phyloP scores from a whole-genome alignment of 2,113 vertebrate species.

The Phodopus roborovskii region DNA sequence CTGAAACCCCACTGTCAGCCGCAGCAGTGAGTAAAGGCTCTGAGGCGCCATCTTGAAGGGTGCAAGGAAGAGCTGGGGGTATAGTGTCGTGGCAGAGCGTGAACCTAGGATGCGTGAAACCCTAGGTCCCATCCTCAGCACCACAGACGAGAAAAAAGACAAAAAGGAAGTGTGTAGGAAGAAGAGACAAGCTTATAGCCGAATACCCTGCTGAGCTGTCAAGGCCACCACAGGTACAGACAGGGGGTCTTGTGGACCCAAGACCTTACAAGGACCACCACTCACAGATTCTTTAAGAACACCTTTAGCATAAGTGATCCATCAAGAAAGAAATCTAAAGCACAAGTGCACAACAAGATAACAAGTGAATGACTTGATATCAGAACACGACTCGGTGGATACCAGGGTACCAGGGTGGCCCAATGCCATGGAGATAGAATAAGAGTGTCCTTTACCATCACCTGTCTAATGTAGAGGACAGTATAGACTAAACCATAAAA shows the following conservation, averaged over 20 bases:
- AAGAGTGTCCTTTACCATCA: background rate
- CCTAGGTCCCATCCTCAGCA: background rate
- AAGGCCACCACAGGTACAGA: background rate
- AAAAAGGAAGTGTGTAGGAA: background rate
- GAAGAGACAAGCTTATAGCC: accelerated
- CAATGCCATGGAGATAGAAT: too few relatives aligned
- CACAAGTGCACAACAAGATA: background rate
- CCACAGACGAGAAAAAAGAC: background rate
- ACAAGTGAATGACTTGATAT: background rate
- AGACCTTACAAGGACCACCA: background rate
- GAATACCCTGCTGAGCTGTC: background rate
- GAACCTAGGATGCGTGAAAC: background rate
- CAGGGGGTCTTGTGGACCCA: background rate
- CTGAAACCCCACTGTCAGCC: accelerated
- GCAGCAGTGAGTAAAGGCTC: background rate
- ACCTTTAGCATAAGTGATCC: background rate
- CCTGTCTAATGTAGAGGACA: background rate
- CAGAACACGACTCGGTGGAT: background rate
- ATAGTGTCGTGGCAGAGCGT: background rate
- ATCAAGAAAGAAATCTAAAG: background rate
- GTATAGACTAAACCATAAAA: background rate
- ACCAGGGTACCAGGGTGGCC: background rate
- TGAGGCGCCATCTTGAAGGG: background rate
- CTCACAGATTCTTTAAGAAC: background rate
- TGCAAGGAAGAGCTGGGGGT: background rate